phyloP scores from a whole-genome alignment of 2,888 invertebrate species.

The Mimumesa dahlbomi region DNA sequence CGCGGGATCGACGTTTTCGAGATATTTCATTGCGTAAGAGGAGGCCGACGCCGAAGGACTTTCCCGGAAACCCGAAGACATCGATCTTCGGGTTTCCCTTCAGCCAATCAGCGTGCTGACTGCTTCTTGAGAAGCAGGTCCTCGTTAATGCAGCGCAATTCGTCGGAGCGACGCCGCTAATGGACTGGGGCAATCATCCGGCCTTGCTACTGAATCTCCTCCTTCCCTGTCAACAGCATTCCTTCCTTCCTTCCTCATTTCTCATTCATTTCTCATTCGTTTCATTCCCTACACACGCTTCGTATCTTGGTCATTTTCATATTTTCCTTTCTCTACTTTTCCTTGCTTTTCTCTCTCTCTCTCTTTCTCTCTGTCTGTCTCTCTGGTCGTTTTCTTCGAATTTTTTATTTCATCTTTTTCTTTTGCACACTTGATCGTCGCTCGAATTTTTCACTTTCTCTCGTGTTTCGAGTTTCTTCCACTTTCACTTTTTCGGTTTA shows the following conservation, averaged over 20 bases:
- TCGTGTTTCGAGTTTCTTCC: too few relatives aligned
- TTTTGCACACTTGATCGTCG: background rate
- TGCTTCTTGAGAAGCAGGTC: conserved; percentile 62
- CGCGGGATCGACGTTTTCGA: conserved; percentile 40
- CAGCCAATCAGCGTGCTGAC: conserved; percentile 68
- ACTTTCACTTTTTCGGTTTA: too few relatives aligned
- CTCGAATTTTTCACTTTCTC: background rate
- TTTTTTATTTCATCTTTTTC: conserved; percentile 9
- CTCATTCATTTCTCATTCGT: conserved; percentile 24
- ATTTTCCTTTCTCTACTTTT: background rate
- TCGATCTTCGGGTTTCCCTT: conserved; percentile 67
- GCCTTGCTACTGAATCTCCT: conserved; percentile 51
- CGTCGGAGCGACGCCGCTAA: conserved; percentile 72
- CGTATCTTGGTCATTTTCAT: conserved; percentile 21
- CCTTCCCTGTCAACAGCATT: conserved; percentile 52
- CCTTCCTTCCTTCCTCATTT: conserved; percentile 24
- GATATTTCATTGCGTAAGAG: conserved; percentile 47
- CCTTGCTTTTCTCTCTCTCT: conserved; percentile 2
- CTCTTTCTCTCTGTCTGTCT: background rate
- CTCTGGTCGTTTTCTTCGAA: too few relatives aligned
- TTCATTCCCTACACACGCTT: conserved; percentile 32
- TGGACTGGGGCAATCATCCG: conserved; percentile 75
- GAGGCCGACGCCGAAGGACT: conserved; percentile 48
- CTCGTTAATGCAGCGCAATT: conserved; percentile 72
- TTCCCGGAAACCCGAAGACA: conserved; percentile 63